Conservation (phyloP, 1,140 invertebrate genomes). For the Drosophila subpulchrella region DNA sequence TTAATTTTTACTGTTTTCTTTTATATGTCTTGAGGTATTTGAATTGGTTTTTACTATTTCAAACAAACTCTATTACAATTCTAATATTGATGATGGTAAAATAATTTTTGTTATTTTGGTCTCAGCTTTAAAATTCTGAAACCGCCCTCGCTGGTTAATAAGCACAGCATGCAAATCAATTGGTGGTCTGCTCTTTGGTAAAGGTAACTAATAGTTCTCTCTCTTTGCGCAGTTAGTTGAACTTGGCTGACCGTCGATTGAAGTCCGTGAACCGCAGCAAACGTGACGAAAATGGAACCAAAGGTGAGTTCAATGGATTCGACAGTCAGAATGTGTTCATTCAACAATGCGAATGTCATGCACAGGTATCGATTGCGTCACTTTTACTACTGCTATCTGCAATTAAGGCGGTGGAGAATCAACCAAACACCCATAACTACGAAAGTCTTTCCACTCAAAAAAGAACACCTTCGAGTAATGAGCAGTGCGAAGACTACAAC, state of each 20-base stretch:
- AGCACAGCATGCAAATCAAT: constrained; percentile 60
- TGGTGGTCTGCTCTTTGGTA: neutral
- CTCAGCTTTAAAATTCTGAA: neutral
- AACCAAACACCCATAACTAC: neutral
- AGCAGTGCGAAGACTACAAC: constrained; percentile 8
- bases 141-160: constrained; percentile 1
- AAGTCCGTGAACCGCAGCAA: constrained; percentile 40
- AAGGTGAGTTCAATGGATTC: constrained; percentile 35
- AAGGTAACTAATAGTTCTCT: neutral
- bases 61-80: no score
- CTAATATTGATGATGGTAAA: no score
- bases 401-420: constrained; percentile 1
- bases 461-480: neutral
- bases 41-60: no score
- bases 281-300: constrained; percentile 26
- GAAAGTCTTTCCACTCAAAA: neutral
- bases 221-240: constrained; percentile 52
- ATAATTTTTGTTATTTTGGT: no score
- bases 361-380: constrained; percentile 33
- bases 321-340: neutral
- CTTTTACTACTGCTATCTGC: constrained; percentile 45
- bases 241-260: constrained; percentile 15
- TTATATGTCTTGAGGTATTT: no score
- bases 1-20: no score
- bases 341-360: constrained; percentile 4